Base-by-base conservation (phyloP, 2,888 invertebrate genomes). In the Stenchaetothrips biformis region DNA sequence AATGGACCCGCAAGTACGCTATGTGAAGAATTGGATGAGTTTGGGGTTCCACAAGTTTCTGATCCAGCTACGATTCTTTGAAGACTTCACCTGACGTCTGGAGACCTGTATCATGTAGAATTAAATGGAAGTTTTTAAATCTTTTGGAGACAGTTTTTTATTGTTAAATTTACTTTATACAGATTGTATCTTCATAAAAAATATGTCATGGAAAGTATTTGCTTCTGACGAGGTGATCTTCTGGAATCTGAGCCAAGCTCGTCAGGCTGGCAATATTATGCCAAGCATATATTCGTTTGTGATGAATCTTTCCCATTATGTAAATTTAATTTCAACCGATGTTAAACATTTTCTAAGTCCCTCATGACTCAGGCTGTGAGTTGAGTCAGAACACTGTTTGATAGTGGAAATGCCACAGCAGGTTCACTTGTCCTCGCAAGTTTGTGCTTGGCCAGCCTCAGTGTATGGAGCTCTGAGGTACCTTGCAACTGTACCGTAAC, bases 1-100 rank as follows among this genome's bases (percentile, higher is more conserved):
- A 99, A 92, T 99, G 99, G 99, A 98, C 98, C 90, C 94, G 97
- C 92, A 98, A 99, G 92, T 99, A 99, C 93, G 99, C 99, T 92
- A 98, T 98, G 98, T 97, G 96, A 96, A 95, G 94, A 83, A 74
- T 21, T 74, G 67, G 67, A 74, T 74, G 67, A 21, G 11, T 11
- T 74, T 74, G 67, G 67, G 67, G 67, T 74, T 74, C 67, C 67
- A 25, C 21, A 74, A 74, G 25, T 74, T 74, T 74, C 25, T 74
- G 67, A 74, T 74, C 67, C 67, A 74, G 67, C 67, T 74, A 74
- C 25, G 67, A 74, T 74, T 74, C 67, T 74, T 74, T 74, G 67
- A 74, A 74, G 67, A 74, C 67, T 74, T 74, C 67, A 74, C 67
- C 67, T 74, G 67, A 74, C 25, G 67, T 74, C 67, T 59, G 59